These are phyloP conservation scores for Eospalax fontanierii DNA, from an alignment of 2,797 vertebrate species.

Conservation along the genomic window DNA sequence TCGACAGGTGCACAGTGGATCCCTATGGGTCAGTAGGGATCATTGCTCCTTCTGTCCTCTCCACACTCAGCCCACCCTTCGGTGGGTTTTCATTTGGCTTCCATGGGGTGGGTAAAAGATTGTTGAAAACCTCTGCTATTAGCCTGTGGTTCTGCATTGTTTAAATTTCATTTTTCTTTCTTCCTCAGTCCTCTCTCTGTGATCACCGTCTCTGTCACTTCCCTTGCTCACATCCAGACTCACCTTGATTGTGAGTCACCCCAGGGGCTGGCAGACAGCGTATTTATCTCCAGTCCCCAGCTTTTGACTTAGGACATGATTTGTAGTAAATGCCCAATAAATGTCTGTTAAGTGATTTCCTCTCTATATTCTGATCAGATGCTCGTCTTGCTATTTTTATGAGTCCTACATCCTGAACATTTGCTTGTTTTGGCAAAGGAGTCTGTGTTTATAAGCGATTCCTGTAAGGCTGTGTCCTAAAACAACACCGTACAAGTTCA, in stretches of 20 bases:
- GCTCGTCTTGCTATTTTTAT: conserved; percentile 67
- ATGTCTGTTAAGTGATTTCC: conserved; percentile 53
- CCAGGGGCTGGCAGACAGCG: background rate
- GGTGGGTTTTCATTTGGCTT: background rate
- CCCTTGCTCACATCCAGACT: background rate
- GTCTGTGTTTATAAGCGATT: conserved; percentile 59
- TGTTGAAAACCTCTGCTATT: background rate
- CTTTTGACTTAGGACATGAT: background rate
- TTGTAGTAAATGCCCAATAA: conserved; percentile 63
- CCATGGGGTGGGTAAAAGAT: background rate
- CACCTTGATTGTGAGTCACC: background rate
- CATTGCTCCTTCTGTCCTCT: background rate
- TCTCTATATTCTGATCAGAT: conserved; percentile 66
- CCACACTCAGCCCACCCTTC: background rate
- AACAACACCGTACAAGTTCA: background rate
- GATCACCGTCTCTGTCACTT: background rate
- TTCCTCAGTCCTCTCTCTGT: background rate
- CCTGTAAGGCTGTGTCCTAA: conserved; percentile 56
- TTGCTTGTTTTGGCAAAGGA: conserved; percentile 68
- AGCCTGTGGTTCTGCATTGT: background rate
- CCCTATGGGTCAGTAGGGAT: background rate
- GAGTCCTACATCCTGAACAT: conserved; percentile 41
- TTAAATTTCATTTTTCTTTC: background rate
- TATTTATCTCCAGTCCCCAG: background rate
- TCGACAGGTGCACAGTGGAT: background rate